Conservation (phyloP, 1,140 invertebrate genomes). For the Drosophila ambigua region DNA sequence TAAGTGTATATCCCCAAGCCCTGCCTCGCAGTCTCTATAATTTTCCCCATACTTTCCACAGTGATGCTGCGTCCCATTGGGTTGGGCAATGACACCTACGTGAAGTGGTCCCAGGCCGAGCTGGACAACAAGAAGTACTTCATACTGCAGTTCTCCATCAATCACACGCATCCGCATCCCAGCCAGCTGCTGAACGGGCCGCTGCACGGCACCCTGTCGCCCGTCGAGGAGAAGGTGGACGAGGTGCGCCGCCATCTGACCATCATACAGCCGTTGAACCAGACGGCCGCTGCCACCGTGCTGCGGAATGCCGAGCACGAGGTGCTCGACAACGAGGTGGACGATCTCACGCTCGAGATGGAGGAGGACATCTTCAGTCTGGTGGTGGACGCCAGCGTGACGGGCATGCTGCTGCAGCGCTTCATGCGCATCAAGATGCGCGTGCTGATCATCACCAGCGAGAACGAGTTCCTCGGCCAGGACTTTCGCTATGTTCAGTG, state of each 20-base stretch:
- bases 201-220: conserved; percentile 55
- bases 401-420: conserved; percentile 74
- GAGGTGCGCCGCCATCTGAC: conserved; percentile 65
- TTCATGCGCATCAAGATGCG: conserved; percentile 75
- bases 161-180: conserved; percentile 76
- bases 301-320: conserved; percentile 64
- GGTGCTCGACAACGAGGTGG: conserved; percentile 65
- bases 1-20: conserved; percentile 45
- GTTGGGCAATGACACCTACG: conserved; percentile 74
- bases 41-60: conserved; percentile 4
- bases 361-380: conserved; percentile 75
- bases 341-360: conserved; percentile 58
- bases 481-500: conserved; percentile 83
- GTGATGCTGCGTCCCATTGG: conserved; percentile 73
- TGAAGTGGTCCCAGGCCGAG: conserved; percentile 75
- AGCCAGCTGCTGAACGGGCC: conserved; percentile 50
- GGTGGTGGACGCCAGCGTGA: conserved; percentile 75
- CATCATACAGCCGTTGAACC: conserved; percentile 59
- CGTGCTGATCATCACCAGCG: conserved; percentile 74
- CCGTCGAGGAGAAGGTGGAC: conserved; percentile 62
- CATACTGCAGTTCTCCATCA: conserved; percentile 77
- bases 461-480: conserved; percentile 76
- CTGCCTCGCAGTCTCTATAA: no score
- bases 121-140: conserved; percentile 78
- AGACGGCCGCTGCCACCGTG: conserved; percentile 48